Base-by-base conservation (phyloP, 2,113 vertebrate genomes). In the Neotoma lepida region DNA sequence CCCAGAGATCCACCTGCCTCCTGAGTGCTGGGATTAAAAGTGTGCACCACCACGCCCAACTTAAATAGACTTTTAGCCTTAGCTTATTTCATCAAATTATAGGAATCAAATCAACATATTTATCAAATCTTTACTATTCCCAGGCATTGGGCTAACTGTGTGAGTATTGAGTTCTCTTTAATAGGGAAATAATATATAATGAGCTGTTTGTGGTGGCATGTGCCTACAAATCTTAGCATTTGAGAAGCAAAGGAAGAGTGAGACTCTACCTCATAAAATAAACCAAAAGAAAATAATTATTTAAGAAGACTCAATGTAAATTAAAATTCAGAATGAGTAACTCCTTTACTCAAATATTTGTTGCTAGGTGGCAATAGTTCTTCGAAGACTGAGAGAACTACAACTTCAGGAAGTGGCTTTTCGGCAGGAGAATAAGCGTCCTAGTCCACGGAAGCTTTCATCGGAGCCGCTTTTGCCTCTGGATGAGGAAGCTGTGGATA, bases 401-500 rank as follows among this genome's bases (percentile, higher is more conserved):
- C 99, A 99, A 97, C 98, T 99, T 66, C 99, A 99, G 87, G 99
- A 99, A 95, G 98, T 98, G 70, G 98, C 99, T 87, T 98, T 96
- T 76, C 98, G 99, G 92, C 99, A 98, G 94, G 99, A 99, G 96
- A 98, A 97, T 84, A 99, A 99, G 95, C 98, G 99, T 24, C 99
- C 98, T 17, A 99, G 99, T 88, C 99, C 99, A 71, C 98, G 99
- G 78, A 99, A 99, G 94, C 98, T 98, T 64, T 98, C 98, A 0
- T 98, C 98, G 2, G 99, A 99, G 85, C 98, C 99, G 35, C 97
- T 99, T 84, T 97, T 99, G 54, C 99, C 99, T 90, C 97, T 99
- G 9, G 99, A 99, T 92, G 99, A 99, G 95, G 99, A 99, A 97
- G 98, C 99, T 5, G 98, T 99, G 86, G 99, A 99, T 58, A 99